Evolutionary conservation across 1,140 invertebrate species (phyloP), one percentile per base, ranked within the genome.

Genomic region (Drosophila lowei): DNA sequence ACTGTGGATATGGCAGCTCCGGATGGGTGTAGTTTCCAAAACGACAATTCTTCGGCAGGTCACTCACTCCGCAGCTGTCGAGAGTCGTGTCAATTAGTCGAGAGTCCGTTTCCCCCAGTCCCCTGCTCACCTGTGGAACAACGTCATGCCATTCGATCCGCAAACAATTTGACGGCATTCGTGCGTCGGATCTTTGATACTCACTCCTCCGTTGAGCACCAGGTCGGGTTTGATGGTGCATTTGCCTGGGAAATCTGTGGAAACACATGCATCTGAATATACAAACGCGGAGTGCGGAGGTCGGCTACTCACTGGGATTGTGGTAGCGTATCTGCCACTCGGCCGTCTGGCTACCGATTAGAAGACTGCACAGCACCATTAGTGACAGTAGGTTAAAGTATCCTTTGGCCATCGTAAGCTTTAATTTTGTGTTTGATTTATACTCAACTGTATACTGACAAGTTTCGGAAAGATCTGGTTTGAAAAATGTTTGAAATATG

Each of bases 121-220:
- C 8, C 11, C 0, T 7, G 73, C 61, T 49, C 38, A 88, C 85
- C 72, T 67, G 13, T 85, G 76, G 38, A 77, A 73, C 21, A 50
- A 13, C 2, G 23, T 59, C 6, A 7, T 4, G 13, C 83, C 72
- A 46, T 59, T 58, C 13, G 6, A 23, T 15, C 83, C 79, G 41
- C 83, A 88, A 16, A 71, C 42, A 53, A 88, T 79, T 53, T 72
- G 76, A 46, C 79, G 66, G 52, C 83, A 88, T 18, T 65, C 59
- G 48, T 73, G 71, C 23, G 21, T 61, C 25, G 79, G 76, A 84
- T 88, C 84, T 55, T 86, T 86, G 21, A 86, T 55, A 42, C 44
- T 71, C 0, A 49, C 58, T 2, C 80, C 80, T 18, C 61, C 34
- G 21, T 77, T 47, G 8, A 88, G 54, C 16, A 89, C 59, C 28